A percentile compares a stretch with the other conserved stretches of the same genome.
Conservation (phyloP, 92 coral and sea anemone genomes). For the Umimayanthus kanabou region DNA sequence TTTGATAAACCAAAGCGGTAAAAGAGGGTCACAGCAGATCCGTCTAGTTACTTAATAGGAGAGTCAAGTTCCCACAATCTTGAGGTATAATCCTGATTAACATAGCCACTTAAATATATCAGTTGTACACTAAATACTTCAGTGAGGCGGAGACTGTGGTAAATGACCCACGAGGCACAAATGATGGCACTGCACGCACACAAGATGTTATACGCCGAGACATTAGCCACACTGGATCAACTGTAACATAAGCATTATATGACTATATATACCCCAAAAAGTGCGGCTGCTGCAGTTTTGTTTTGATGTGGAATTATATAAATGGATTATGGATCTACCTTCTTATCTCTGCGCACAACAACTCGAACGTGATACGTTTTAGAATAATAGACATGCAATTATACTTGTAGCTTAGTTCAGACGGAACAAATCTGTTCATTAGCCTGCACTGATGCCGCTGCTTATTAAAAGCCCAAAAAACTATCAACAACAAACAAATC, state of each 20-base stretch:
- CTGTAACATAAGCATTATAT: not conserved
- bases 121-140: slow-evolving; percentile 5
- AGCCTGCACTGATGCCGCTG: not conserved
- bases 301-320: not conserved
- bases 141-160: slow-evolving; percentile 16
- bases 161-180: not conserved
- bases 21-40: not conserved
- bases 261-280: not conserved
- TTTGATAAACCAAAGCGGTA: not conserved
- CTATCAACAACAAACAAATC: not conserved
- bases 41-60: not conserved
- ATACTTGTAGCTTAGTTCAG: not conserved
- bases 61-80: not conserved
- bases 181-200: not conserved
- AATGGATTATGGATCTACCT: not conserved
- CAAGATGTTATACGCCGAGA: not conserved
- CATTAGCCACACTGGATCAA: not conserved
- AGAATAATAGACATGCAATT: not conserved
- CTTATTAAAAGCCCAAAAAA: too few species aligned
- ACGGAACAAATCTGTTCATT: not conserved
- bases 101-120: not conserved
- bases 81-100: not conserved
- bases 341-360: too few species aligned
- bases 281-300: not conserved
- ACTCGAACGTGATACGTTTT: not conserved